Evolutionary conservation across 1,140 invertebrate genomes (phyloP), one percentile per base, ranked within the genome.

Genomic region (Subanguina moxae): DNA sequence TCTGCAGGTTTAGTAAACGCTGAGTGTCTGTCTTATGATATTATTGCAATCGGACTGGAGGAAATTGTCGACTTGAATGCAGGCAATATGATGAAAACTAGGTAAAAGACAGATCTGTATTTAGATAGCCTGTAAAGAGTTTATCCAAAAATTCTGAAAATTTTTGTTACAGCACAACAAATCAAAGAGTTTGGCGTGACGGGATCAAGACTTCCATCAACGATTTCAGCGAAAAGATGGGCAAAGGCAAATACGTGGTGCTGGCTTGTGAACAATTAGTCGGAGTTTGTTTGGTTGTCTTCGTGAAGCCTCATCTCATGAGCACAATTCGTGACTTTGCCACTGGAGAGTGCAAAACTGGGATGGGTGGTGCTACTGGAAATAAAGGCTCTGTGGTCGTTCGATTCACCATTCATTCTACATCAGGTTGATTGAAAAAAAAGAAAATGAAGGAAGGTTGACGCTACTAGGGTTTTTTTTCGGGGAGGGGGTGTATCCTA

Each of bases 41-140:
- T 99, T 64, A 97, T 90, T 87, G 93, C 92, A 1, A 92, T 99
- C 82, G 96, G 95, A 21, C 97, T 99, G 85, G 91, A 99, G 85
- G 96, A 99, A 88, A 97, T 99, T 75, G 94, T 99, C 11, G 95
- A 99, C 86, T 85, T 99, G 57, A 98, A 95, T 87, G 95, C 96
- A 3, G 90, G 90, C 66, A 99, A 98, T 83, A 98, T 99, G 73
- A 89, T 98, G 85, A 93, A 91, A 72, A 91, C 93, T 13, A 96
- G 87, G 87, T 87, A 46, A 72, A 27, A 38, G 70, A 56, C 65
- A 19, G 3, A 3, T 19, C 19, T 45, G n/a, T 27, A 15, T 58
- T 23, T 65, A 21, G 13, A 17, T 65, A 15, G 13, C 11, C 57
- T 62, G 15, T 65, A 48, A 19, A 17, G 43, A 58, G 15, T 57